Conservation (phyloP, 2,888 invertebrate species). For the Masnerella sp. region DNA sequence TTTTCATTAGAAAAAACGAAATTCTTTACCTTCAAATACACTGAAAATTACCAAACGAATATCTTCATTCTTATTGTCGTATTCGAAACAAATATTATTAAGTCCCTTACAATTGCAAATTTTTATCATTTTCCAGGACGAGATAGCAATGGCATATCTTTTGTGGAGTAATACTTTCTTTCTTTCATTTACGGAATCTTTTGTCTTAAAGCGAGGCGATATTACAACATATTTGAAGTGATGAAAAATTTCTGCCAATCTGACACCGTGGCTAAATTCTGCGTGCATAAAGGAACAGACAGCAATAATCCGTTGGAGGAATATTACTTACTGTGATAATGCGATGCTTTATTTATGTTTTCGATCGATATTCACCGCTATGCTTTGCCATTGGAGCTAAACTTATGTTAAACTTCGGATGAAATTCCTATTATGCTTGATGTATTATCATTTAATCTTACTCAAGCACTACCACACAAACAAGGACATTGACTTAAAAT, state of each 20-base stretch:
- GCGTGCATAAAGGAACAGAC: conserved; percentile 27
- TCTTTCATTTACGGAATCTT: conserved; percentile 14
- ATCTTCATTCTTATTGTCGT: too few relatives aligned
- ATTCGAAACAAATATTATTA: too few relatives aligned
- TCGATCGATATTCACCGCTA: conserved; percentile 36
- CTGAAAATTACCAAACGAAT: too few relatives aligned
- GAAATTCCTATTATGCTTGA: conserved; percentile 49
- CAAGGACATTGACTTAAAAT: conserved; percentile 20
- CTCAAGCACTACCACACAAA: conserved; percentile 7
- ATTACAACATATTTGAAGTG: conserved; percentile 28
- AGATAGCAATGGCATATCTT: too few relatives aligned
- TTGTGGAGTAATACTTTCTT: too few relatives aligned
- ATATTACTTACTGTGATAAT: conserved; percentile 34
- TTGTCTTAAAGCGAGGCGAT: conserved; percentile 20
- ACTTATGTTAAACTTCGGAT: conserved; percentile 44
- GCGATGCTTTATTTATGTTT: conserved; percentile 39
- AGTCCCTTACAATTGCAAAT: too few relatives aligned
- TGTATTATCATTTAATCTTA: conserved; percentile 41
- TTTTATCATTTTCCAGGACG: too few relatives aligned
- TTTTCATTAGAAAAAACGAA: too few relatives aligned
- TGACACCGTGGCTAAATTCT: conserved; percentile 33
- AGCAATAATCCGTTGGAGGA: conserved; percentile 33
- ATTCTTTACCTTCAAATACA: too few relatives aligned
- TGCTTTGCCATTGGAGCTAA: conserved; percentile 26
- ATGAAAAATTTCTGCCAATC: conserved; percentile 36